Conservation (phyloP, 2,888 invertebrate species). For the Marasmarcha lunaedactyla region DNA sequence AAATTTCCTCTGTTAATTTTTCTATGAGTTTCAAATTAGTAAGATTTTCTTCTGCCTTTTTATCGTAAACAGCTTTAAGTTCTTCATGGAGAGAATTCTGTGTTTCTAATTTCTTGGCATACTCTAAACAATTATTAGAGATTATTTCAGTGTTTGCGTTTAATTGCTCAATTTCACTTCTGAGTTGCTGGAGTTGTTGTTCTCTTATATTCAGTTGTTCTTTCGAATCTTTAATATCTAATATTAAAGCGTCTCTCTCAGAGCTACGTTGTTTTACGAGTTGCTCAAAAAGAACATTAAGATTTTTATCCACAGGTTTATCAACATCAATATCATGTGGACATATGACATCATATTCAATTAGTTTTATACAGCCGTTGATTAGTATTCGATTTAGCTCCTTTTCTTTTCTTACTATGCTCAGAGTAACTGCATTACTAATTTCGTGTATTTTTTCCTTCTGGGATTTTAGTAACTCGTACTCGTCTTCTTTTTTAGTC, state of each 20-base stretch:
- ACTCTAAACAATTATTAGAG: constrained; percentile 19
- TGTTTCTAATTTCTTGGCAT: constrained; percentile 23
- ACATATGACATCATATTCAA: constrained; percentile 25
- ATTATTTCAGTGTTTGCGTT: constrained; percentile 14
- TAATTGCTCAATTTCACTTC: constrained; percentile 23
- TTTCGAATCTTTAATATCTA: constrained; percentile 27
- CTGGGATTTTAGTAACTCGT: constrained; percentile 30
- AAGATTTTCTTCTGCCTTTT: constrained; percentile 30
- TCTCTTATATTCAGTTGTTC: constrained; percentile 26
- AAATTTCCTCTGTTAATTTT: constrained; percentile 30
- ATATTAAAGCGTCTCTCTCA: constrained; percentile 16
- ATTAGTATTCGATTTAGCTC: constrained; percentile 28
- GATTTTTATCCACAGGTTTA: constrained; percentile 23
- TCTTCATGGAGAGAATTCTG: constrained; percentile 25
- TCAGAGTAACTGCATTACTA: constrained; percentile 41
- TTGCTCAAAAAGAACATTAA: constrained; percentile 29
- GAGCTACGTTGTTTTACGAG: constrained; percentile 20
- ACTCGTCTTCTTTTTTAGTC: constrained; percentile 37
- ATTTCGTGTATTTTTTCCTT: constrained; percentile 46
- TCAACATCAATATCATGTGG: constrained; percentile 23
- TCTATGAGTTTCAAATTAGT: constrained; percentile 22
- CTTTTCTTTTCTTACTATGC: constrained; percentile 40
- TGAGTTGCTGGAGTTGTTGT: constrained; percentile 21
- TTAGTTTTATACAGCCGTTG: constrained; percentile 28
- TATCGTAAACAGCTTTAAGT: constrained; percentile 27